These are phyloP conservation scores for Athripsodes cinereus DNA, from an alignment of 2,888 invertebrate genomes.

Conservation along the genomic window DNA sequence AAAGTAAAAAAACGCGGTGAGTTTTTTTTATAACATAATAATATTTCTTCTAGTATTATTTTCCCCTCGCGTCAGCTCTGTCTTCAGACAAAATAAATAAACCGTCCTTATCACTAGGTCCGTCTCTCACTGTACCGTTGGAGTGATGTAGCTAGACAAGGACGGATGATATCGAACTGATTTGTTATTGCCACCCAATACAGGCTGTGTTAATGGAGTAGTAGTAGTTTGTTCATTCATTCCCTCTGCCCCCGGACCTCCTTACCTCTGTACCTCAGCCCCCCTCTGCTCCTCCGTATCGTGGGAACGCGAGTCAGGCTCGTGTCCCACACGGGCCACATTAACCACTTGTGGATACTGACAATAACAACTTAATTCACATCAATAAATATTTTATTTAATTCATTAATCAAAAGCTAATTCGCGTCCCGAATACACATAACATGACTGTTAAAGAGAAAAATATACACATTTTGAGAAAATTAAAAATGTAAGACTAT, in stretches of 20 bases:
- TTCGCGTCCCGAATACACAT: no score
- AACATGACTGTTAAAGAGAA: no score
- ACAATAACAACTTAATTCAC: background rate
- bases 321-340: constrained; percentile 28
- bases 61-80: constrained; percentile 1
- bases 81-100: background rate
- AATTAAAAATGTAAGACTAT: no score
- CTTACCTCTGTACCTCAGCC: constrained; percentile 3
- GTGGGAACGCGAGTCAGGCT: constrained; percentile 27
- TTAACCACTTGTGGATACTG: constrained; percentile 18
- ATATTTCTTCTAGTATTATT: background rate
- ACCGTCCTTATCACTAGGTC: background rate
- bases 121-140: background rate
- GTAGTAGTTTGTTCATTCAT: constrained; percentile 42
- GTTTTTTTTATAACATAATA: background rate
- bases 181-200: constrained; percentile 24
- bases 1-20: no score
- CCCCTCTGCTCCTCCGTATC: constrained; percentile 22
- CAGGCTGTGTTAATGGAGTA: constrained; percentile 53
- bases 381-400: background rate
- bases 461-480: no score
- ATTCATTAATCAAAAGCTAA: background rate
- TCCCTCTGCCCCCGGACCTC: constrained; percentile 12
- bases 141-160: background rate
- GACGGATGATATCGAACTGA: constrained; percentile 3